phyloP scores from a whole-genome alignment of 2,888 invertebrate species.

The Penaeus monodon region DNA sequence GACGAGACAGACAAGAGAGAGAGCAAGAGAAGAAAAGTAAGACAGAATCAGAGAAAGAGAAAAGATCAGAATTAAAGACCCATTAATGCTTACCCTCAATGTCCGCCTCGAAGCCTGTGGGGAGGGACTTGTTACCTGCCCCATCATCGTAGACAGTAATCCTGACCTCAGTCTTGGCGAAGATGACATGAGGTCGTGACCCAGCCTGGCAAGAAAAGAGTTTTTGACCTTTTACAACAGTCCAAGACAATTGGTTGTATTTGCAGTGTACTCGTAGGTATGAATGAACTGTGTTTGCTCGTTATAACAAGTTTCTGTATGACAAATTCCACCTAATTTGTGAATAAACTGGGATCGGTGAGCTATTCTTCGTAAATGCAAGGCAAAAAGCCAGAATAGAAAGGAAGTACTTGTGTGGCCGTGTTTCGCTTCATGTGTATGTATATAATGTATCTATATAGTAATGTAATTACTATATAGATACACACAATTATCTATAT shows the following conservation, averaged over 20 bases:
- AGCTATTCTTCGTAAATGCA: no score
- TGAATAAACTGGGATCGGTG: no score
- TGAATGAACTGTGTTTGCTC: no score
- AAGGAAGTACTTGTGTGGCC: neutral
- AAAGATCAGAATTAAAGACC: neutral
- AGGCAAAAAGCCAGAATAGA: neutral
- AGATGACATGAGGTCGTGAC: slow-evolving; percentile 66
- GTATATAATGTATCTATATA: neutral
- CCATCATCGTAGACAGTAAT: slow-evolving; percentile 66
- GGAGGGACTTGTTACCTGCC: slow-evolving; percentile 41
- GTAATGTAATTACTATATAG: neutral
- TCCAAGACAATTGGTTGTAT: no score
- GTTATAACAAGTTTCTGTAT: no score
- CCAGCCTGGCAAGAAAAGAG: slow-evolving; percentile 52
- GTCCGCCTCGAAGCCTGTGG: slow-evolving; percentile 66
- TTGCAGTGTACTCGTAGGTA: no score
- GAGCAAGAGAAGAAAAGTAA: no score
- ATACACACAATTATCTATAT: neutral
- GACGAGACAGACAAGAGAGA: no score
- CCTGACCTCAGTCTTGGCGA: slow-evolving; percentile 66
- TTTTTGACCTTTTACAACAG: no score
- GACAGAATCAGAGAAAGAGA: no score
- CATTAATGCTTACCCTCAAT: slow-evolving; percentile 65
- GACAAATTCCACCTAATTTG: no score
- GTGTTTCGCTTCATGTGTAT: neutral